Conservation (phyloP, 2,888 invertebrate species). For the Sylvicola cinctus region DNA sequence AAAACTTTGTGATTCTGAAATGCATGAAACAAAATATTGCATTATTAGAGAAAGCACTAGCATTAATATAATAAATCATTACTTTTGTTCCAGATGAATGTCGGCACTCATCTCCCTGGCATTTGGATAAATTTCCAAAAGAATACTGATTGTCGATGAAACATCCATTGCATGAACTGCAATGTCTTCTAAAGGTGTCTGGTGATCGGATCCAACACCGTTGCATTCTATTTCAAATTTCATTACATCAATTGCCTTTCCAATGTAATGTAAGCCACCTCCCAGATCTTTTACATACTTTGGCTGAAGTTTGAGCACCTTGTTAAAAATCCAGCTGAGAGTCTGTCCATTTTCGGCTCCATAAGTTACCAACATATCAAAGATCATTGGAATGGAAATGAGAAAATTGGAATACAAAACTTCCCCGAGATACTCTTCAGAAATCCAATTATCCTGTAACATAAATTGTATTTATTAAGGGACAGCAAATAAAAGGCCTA, state of each 20-base stretch:
- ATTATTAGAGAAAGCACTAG: too few species aligned
- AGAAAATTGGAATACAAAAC: constrained; percentile 61
- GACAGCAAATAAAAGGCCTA: constrained; percentile 1
- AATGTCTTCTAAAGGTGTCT: constrained; percentile 36
- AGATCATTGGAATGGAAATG: constrained; percentile 62
- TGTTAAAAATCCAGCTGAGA: constrained; percentile 38
- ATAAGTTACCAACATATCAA: constrained; percentile 57
- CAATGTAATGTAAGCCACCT: constrained; percentile 30
- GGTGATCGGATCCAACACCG: constrained; percentile 12
- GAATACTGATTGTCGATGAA: constrained; percentile 41
- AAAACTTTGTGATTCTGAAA: constrained; percentile 52
- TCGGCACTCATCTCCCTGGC: constrained; percentile 31
- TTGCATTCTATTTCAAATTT: constrained; percentile 2
- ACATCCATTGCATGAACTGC: constrained; percentile 48
- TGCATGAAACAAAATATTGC: too few species aligned
- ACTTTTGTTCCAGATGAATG: constrained; percentile 34
- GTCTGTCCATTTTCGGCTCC: constrained; percentile 41
- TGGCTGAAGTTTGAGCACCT: constrained; percentile 33
- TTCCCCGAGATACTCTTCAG: constrained; percentile 39
- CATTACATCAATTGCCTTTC: constrained; percentile 8
- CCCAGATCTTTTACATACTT: constrained; percentile 39
- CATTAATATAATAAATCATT: too few species aligned
- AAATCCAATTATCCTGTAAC: constrained; percentile 37
- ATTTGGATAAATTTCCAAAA: constrained; percentile 43
- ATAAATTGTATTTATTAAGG: neutral